These are phyloP conservation scores for Eutrigla gurnardus DNA, from an alignment of 2,797 vertebrate genomes.

Conservation along the genomic window DNA sequence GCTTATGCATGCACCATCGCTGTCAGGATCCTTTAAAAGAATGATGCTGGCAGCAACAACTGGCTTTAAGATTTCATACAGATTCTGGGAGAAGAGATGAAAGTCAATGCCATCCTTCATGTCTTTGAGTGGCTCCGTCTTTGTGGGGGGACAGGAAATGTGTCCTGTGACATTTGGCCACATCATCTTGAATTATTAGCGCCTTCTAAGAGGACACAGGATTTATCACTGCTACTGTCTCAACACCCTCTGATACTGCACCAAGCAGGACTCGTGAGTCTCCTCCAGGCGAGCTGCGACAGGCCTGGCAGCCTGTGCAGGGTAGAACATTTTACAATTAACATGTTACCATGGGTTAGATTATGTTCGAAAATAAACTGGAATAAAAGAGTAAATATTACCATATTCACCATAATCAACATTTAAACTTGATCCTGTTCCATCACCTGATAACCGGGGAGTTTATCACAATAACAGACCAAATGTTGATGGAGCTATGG, in stretches of 20 bases:
- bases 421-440: not conserved
- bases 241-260: slow-evolving; percentile 75
- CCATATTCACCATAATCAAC: not conserved
- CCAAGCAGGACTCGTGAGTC: slow-evolving; percentile 76
- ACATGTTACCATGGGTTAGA: slow-evolving; percentile 42
- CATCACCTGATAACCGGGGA: no score
- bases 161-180: slow-evolving; percentile 84
- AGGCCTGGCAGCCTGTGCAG: slow-evolving; percentile 66
- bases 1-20: not conserved
- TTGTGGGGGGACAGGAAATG: slow-evolving; percentile 75
- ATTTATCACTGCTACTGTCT: slow-evolving; percentile 81
- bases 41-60: slow-evolving; percentile 29
- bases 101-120: slow-evolving; percentile 70
- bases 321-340: slow-evolving; percentile 47
- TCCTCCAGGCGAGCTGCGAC: slow-evolving; percentile 75
- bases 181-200: slow-evolving; percentile 83
- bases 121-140: slow-evolving; percentile 72
- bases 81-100: slow-evolving; percentile 58
- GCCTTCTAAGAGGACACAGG: slow-evolving; percentile 77
- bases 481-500: no score
- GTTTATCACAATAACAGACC: no score
- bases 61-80: slow-evolving; percentile 55
- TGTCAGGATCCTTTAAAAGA: slow-evolving; percentile 41
- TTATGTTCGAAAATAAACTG: slow-evolving; percentile 21
- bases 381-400: slow-evolving; percentile 10